Conservation (phyloP, 2,888 invertebrate genomes). For the Drymonia ruficornis region DNA sequence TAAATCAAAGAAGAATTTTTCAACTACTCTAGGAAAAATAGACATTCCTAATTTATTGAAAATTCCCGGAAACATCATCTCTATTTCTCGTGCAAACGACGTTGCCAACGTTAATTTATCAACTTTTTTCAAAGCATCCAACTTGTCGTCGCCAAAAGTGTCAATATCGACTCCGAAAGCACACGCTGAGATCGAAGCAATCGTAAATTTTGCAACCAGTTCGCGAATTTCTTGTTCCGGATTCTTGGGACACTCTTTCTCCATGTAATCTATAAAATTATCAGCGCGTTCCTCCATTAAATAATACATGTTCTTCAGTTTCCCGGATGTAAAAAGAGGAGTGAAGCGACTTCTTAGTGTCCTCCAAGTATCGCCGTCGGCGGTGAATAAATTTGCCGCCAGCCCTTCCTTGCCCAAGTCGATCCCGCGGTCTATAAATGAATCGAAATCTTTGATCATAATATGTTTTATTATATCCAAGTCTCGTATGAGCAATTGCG, state of each 20-base stretch:
- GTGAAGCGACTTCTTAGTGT: constrained; percentile 44
- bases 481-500: constrained; percentile 44
- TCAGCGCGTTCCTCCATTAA: constrained; percentile 41
- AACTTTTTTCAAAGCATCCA: constrained; percentile 10
- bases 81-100: constrained; percentile 20
- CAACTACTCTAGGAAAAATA: constrained; percentile 21
- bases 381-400: constrained; percentile 46
- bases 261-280: constrained; percentile 14
- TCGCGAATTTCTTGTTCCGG: constrained; percentile 29
- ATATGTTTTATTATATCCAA: constrained; percentile 48
- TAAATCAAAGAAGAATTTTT: constrained; percentile 28
- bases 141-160: constrained; percentile 9
- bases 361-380: constrained; percentile 46
- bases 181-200: constrained; percentile 30
- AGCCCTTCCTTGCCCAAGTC: constrained; percentile 43
- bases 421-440: constrained; percentile 46
- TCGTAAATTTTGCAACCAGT: constrained; percentile 32
- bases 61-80: constrained; percentile 38
- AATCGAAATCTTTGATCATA: constrained; percentile 49
- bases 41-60: no score
- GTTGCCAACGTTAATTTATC: constrained; percentile 18
- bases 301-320: constrained; percentile 50
- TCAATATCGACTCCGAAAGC: constrained; percentile 36
- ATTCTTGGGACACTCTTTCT: background rate
- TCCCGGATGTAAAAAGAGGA: constrained; percentile 50